Conservation (phyloP, 2,797 vertebrate species). For the Coccyzus lansbergi region DNA sequence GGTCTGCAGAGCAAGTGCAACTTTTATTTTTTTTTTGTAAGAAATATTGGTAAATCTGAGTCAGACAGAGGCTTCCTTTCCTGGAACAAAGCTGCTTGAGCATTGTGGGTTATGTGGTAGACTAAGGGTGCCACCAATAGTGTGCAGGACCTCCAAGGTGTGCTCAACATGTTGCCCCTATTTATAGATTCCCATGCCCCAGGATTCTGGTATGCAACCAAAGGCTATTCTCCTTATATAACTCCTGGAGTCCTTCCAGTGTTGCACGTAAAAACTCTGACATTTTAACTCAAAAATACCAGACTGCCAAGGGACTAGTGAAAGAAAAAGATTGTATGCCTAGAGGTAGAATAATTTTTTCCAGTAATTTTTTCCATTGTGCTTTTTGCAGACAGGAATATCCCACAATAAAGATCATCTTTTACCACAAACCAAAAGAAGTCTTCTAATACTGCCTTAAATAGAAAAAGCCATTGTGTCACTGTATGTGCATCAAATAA, state of each 20-base stretch:
- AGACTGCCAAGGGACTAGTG: not conserved
- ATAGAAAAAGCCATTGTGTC: not conserved
- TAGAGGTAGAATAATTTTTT: not conserved
- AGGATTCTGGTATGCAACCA: not conserved
- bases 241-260: not conserved
- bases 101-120: not conserved
- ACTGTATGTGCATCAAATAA: not conserved
- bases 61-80: not conserved
- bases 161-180: not conserved
- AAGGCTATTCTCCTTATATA: not conserved
- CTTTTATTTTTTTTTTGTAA: not conserved
- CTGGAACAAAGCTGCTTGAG: not conserved
- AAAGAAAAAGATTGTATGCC: accelerated
- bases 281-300: not conserved
- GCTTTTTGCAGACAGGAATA: not conserved
- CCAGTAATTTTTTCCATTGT: not conserved
- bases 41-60: not conserved
- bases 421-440: not conserved
- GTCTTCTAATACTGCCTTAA: not conserved
- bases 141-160: accelerated
- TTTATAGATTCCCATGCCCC: not conserved
- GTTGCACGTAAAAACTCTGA: not conserved
- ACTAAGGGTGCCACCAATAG: accelerated
- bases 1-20: not conserved
- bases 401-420: not conserved